Conservation (phyloP, 2,113 vertebrate species). For the Mesoclemmys tuberculata region DNA sequence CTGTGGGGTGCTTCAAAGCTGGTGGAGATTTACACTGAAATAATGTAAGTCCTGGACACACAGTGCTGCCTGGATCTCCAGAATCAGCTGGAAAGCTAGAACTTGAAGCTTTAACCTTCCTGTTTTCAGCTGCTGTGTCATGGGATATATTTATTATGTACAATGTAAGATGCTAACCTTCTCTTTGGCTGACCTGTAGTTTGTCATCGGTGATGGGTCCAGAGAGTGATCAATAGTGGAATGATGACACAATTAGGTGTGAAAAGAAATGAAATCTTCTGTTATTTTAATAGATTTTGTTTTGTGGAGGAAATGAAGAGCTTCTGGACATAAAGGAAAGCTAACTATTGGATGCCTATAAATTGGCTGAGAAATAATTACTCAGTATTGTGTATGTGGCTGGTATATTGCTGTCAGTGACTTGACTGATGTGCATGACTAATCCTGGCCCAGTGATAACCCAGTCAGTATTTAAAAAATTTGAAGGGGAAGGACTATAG, state of each 20-base stretch:
- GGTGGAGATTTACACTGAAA: not conserved
- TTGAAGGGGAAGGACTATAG: not conserved
- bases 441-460: not conserved
- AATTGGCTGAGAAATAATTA: not conserved
- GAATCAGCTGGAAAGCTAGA: not conserved
- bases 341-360: not conserved
- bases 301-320: not conserved
- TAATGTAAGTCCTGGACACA: not conserved
- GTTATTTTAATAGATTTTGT: not conserved
- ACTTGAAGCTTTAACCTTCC: not conserved
- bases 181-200: not conserved
- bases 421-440: not conserved
- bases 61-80: not conserved
- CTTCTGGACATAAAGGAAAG: not conserved
- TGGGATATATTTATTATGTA: not conserved
- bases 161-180: not conserved
- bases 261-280: not conserved
- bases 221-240: not conserved
- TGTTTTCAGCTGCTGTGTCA: not conserved
- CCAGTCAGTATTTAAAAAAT: not conserved
- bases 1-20: not conserved
- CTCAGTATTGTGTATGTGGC: not conserved
- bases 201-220: not conserved
- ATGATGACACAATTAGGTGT: not conserved
- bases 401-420: not conserved